Evolutionary conservation across 2,113 vertebrate species (phyloP).

Genomic region (Rallus limicola): DNA sequence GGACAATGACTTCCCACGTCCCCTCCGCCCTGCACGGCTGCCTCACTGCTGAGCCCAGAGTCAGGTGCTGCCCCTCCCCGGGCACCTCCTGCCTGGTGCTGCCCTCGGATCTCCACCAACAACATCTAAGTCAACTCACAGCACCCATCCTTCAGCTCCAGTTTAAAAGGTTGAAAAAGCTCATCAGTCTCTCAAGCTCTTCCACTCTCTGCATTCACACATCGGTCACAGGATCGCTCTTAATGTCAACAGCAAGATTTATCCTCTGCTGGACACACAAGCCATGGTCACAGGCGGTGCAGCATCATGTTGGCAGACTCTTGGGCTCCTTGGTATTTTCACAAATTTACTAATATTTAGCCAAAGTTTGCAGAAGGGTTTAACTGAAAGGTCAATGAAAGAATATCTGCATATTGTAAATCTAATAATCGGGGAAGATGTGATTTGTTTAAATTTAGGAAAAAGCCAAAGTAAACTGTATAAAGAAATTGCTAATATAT

Average conservation of each 20-base stretch:
- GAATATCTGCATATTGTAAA: slow-evolving; percentile 46
- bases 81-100: neutral
- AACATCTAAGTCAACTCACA: neutral
- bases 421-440: slow-evolving; percentile 16
- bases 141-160: neutral
- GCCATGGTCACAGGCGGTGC: neutral
- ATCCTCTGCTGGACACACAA: neutral
- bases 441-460: slow-evolving; percentile 45
- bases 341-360: slow-evolving; percentile 6
- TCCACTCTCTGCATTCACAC: neutral
- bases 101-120: neutral
- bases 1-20: neutral
- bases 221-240: neutral
- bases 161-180: neutral
- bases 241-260: neutral
- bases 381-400: slow-evolving; percentile 56
- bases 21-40: accelerated
- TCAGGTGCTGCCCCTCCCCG: neutral
- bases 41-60: neutral
- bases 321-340: slow-evolving; percentile 5
- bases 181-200: neutral
- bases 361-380: slow-evolving; percentile 29
- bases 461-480: slow-evolving; percentile 49
- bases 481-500: slow-evolving; percentile 2
- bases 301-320: neutral